A percentile compares a stretch with the other conserved stretches of the same genome.
These are phyloP conservation scores for Mirounga angustirostris DNA, from an alignment of 2,113 vertebrate genomes.

Conservation along the genomic window DNA sequence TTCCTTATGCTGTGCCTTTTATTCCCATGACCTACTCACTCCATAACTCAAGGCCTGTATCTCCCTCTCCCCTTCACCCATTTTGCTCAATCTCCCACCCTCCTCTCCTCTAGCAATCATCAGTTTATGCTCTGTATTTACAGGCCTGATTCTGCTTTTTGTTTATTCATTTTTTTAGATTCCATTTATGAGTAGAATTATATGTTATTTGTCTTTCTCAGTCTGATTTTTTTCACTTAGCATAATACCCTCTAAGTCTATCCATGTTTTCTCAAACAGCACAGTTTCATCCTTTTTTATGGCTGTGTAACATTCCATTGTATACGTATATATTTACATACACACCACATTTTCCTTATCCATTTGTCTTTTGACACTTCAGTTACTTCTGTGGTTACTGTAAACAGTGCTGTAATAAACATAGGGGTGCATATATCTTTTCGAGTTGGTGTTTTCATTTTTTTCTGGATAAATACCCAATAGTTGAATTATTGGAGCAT, in stretches of 20 bases:
- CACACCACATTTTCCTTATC: not conserved
- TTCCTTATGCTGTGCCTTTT: not conserved
- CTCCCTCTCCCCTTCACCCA: not conserved
- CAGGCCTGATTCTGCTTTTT: not conserved
- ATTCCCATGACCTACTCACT: not conserved
- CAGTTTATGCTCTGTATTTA: not conserved
- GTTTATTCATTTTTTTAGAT: not conserved
- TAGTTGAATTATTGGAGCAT: not conserved
- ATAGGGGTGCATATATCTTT: not conserved
- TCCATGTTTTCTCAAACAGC: not conserved
- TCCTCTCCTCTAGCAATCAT: not conserved
- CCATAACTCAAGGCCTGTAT: not conserved
- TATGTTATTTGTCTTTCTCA: not conserved
- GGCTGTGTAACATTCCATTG: not conserved
- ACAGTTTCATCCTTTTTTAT: not conserved
- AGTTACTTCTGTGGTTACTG: not conserved
- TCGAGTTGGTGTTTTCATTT: not conserved
- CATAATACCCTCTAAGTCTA: not conserved
- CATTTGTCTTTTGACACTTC: not conserved
- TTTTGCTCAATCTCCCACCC: not conserved
- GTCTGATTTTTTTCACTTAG: not conserved
- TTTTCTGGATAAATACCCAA: not conserved
- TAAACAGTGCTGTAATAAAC: not conserved
- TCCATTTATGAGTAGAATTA: not conserved
- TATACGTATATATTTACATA: not conserved